Base-by-base conservation (phyloP, 2,797 vertebrate species). In the Florisuga fusca region DNA sequence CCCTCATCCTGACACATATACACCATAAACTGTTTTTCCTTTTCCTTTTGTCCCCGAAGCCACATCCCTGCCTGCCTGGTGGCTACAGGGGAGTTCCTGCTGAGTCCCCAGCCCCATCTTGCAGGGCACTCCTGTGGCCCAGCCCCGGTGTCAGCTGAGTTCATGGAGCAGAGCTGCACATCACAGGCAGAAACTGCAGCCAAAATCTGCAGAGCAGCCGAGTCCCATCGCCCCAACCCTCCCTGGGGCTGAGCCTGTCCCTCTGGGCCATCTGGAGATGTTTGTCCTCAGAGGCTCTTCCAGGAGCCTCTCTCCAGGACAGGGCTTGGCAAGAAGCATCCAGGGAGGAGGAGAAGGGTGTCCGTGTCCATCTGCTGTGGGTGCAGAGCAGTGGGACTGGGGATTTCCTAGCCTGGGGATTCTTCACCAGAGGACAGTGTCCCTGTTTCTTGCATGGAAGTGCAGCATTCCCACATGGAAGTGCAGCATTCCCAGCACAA, bases 241-340 rank as follows among this genome's bases (percentile, higher is more conserved):
- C 90, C 77, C 86, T 43, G 81, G 59, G 88, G 67, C 87, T 2
- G 11, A 80, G 61, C 84, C 90, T 0, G 0, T 92, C 92, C 62
- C 1, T 2, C 90, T 55, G 81, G 75, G 75, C 94, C 96, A 92
- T 87, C 84, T 93, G 91, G 91, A 96, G 95, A 83, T 87, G 75
- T 87, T 92, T 96, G 94, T 91, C 81, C 89, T 92, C 87, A 57
- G 57, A 87, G 91, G 72, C 62, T 89, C 87, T 87, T 86, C 89
- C 87, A 59, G 84, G 45, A 2, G 0, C 87, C 36, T 79, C 82
- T 36, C 36, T 80, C 54, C 58, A 43, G 91, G 84, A 80, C 73
- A 29, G 43, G 41, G n/a, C 58, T 80, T 68, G 91, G 76, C 76
- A 27, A 61, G 82, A n/a, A 51, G 68, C 72, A 57, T n/a, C 7